Conservation (phyloP, 1,140 invertebrate species). For the Hirudo medicinalis region DNA sequence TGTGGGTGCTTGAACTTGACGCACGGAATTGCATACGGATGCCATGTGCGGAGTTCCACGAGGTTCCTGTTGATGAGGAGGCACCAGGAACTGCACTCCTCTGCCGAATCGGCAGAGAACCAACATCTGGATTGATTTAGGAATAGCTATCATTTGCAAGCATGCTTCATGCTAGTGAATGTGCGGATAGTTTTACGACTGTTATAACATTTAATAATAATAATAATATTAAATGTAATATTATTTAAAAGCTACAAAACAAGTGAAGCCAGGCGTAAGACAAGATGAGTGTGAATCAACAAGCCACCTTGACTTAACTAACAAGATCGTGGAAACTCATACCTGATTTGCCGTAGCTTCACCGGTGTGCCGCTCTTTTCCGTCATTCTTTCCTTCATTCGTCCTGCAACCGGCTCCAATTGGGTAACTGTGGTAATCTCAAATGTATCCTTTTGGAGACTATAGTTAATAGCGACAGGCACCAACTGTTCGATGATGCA, state of each 20-base stretch:
- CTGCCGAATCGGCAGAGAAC: not conserved
- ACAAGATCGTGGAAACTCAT: too few relatives aligned
- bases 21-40: not conserved
- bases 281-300: too few relatives aligned
- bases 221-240: too few relatives aligned
- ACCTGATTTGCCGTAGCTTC: too few relatives aligned
- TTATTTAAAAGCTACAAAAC: too few relatives aligned
- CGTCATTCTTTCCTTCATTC: conserved; percentile 1
- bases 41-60: not conserved
- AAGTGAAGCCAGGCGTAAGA: too few relatives aligned
- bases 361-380: not conserved
- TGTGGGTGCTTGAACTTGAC: not conserved
- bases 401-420: not conserved
- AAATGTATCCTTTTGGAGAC: not conserved
- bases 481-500: conserved; percentile 7
- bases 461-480: not conserved
- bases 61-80: not conserved
- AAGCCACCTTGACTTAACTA: too few relatives aligned
- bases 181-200: too few relatives aligned
- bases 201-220: too few relatives aligned
- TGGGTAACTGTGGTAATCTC: not conserved
- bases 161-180: not conserved
- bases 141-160: not conserved
- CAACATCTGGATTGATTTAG: not conserved
- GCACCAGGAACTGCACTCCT: not conserved